Conservation (phyloP, 1,140 invertebrate genomes). For the Potamilus streckersoni region DNA sequence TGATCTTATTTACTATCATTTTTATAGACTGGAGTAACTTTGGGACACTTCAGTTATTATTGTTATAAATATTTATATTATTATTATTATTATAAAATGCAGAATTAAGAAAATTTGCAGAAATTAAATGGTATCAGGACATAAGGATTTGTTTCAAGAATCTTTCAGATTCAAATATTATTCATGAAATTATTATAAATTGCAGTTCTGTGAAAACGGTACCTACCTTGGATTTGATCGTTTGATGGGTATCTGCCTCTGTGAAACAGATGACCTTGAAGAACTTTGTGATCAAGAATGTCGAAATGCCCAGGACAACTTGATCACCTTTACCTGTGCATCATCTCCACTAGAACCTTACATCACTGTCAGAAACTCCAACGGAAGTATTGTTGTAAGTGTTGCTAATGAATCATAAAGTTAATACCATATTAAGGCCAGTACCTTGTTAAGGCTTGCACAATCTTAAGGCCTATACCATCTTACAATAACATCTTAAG, state of each 20-base stretch:
- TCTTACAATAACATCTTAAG: too few species aligned
- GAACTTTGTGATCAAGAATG: conserved; percentile 56
- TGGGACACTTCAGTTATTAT: not conserved
- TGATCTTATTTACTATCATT: too few species aligned
- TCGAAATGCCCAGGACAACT: conserved; percentile 38
- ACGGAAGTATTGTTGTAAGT: conserved; percentile 44
- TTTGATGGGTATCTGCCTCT: conserved; percentile 55
- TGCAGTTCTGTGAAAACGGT: conserved; percentile 40
- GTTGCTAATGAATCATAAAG: not conserved
- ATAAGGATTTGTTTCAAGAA: not conserved
- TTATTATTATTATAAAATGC: not conserved
- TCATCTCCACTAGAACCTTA: conserved; percentile 47
- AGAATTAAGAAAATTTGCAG: not conserved
- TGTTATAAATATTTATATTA: not conserved
- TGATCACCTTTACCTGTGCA: conserved; percentile 50
- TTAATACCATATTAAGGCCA: too few species aligned
- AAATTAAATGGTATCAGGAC: not conserved
- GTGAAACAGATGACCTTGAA: conserved; percentile 55
- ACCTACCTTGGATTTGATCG: conserved; percentile 50
- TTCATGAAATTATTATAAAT: not conserved
- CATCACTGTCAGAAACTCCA: conserved; percentile 42
- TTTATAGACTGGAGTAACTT: too few species aligned
- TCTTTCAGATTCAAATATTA: not conserved
- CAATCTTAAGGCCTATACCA: not conserved
- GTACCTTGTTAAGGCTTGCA: too few species aligned